Conservation (phyloP, 2,113 vertebrate genomes). For the Vanacampus margaritifer region DNA sequence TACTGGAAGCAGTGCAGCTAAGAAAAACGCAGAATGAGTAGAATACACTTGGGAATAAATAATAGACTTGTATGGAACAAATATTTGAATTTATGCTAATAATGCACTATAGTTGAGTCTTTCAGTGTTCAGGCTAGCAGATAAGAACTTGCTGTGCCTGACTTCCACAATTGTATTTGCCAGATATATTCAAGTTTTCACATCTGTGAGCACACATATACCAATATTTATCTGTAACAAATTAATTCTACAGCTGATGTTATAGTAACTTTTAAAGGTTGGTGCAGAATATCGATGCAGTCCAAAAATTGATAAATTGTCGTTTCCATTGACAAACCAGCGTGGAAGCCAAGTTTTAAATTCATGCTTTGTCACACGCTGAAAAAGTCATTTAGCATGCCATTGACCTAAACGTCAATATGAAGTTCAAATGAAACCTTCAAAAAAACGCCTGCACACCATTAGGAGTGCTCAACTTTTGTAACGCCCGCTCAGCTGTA, state of each 20-base stretch:
- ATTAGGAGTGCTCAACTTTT: slow-evolving; percentile 34
- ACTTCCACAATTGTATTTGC: too few relatives aligned
- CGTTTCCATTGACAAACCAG: slow-evolving; percentile 1
- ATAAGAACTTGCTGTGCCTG: too few relatives aligned
- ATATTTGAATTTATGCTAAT: too few relatives aligned
- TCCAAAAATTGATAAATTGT: neutral
- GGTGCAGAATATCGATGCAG: neutral
- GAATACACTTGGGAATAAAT: too few relatives aligned
- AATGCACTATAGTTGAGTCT: too few relatives aligned
- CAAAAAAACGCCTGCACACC: slow-evolving; percentile 34
- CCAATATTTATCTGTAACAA: neutral
- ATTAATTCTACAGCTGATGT: neutral
- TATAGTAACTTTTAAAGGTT: neutral
- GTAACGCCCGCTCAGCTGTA: slow-evolving; percentile 14
- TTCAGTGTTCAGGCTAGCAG: neutral
- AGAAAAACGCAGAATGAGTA: too few relatives aligned
- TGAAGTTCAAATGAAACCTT: slow-evolving; percentile 37
- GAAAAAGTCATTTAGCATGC: slow-evolving; percentile 40
- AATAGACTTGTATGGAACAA: too few relatives aligned
- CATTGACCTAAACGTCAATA: slow-evolving; percentile 43
- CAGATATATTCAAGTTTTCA: too few relatives aligned
- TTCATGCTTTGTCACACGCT: slow-evolving; percentile 27
- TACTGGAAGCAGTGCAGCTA: too few relatives aligned
- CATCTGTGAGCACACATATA: neutral
- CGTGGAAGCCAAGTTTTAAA: slow-evolving; percentile 17